Evolutionary conservation across 1,140 invertebrate species (phyloP).

Genomic region (Probaryconus sp.): DNA sequence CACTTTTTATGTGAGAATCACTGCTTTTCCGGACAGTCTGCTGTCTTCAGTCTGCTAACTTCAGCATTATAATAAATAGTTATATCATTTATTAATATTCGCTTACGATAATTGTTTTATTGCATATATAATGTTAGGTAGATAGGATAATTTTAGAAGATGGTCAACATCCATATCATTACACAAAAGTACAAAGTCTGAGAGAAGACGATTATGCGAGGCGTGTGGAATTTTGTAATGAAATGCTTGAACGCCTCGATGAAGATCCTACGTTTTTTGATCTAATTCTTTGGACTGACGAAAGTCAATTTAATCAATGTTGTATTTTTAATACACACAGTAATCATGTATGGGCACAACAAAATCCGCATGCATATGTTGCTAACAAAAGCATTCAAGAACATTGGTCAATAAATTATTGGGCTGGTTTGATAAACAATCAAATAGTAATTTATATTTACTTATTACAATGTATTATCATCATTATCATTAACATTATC

Average conservation of each 20-base stretch:
- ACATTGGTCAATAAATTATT: background rate
- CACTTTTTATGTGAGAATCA: too few species aligned
- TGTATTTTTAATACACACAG: constrained; percentile 1
- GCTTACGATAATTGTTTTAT: too few species aligned
- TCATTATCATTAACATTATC: too few species aligned
- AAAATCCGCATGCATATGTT: background rate
- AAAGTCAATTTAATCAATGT: constrained; percentile 1
- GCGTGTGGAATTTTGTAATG: background rate
- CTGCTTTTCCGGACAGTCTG: too few species aligned
- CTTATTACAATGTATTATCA: too few species aligned
- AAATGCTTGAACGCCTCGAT: background rate
- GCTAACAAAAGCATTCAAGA: constrained; percentile 2
- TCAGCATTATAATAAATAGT: too few species aligned
- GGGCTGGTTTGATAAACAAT: background rate
- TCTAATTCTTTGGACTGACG: background rate
- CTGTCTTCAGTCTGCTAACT: too few species aligned
- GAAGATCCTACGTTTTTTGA: background rate
- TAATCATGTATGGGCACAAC: background rate
- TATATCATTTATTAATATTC: too few species aligned
- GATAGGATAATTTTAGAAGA: too few species aligned
- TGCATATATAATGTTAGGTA: too few species aligned
- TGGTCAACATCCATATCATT: too few species aligned
- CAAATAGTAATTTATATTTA: constrained; percentile 2
- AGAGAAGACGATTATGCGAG: background rate
- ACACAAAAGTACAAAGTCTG: too few species aligned